Conservation (phyloP, 2,797 vertebrate species). For the Triplophysa yarkandensis region DNA sequence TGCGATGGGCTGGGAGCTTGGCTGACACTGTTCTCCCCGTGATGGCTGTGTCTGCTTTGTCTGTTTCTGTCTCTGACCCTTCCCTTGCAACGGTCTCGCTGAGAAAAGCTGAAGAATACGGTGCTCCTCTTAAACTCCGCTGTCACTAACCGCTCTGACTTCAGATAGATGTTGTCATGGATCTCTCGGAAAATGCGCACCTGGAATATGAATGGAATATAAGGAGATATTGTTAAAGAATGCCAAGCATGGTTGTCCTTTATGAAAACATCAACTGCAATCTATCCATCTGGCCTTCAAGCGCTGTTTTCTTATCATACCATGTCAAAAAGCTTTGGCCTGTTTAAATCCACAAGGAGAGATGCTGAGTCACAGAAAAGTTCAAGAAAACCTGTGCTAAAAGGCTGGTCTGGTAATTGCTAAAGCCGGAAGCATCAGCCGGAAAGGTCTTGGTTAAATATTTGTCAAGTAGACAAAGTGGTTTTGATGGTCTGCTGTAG, state of each 20-base stretch:
- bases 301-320: slow-evolving; percentile 4
- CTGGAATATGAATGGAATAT: slow-evolving; percentile 62
- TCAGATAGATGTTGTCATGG: slow-evolving; percentile 78
- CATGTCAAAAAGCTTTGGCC: slow-evolving; percentile 6
- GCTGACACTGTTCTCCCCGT: slow-evolving; percentile 15
- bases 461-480: slow-evolving; percentile 1
- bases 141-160: slow-evolving; percentile 63
- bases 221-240: background rate
- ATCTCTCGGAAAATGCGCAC: slow-evolving; percentile 86
- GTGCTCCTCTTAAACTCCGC: slow-evolving; percentile 62
- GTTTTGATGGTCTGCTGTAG: background rate
- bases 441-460: slow-evolving; percentile 1
- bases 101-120: slow-evolving; percentile 56
- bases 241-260: background rate
- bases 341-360: background rate
- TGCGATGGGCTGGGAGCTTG: slow-evolving; percentile 26
- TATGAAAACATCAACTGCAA: slow-evolving; percentile 21
- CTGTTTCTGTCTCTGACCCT: slow-evolving; percentile 44
- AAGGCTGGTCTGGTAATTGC: background rate
- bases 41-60: slow-evolving; percentile 45
- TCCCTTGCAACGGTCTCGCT: slow-evolving; percentile 27
- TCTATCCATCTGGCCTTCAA: slow-evolving; percentile 9
- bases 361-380: background rate
- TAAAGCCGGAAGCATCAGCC: background rate
- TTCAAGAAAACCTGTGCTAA: background rate